These are phyloP conservation scores for Pseudonaja textilis DNA, from an alignment of 2,113 vertebrate genomes.

Conservation along the genomic window DNA sequence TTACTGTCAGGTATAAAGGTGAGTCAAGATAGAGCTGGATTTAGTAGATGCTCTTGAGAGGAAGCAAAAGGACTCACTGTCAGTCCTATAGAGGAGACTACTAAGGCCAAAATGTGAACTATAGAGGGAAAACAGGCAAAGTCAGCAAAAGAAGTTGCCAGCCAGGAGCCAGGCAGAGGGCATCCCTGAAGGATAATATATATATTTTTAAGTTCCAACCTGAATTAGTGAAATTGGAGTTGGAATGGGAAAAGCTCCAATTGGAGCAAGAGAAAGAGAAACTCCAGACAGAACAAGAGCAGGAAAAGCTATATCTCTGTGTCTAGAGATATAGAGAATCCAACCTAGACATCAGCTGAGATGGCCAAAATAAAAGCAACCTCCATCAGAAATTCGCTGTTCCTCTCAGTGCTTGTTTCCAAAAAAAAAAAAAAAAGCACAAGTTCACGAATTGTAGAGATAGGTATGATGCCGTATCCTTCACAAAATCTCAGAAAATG, in stretches of 20 bases:
- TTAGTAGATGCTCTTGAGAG: background rate
- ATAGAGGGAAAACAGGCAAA: background rate
- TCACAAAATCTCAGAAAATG: background rate
- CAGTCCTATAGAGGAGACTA: background rate
- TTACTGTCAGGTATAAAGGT: background rate
- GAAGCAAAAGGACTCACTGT: background rate
- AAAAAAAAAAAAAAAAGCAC: background rate
- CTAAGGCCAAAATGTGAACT: background rate
- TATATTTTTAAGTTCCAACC: background rate
- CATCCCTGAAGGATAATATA: background rate
- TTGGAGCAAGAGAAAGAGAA: background rate
- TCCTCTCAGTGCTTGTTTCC: background rate
- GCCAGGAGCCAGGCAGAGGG: background rate
- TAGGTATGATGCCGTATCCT: background rate
- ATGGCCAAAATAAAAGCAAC: background rate
- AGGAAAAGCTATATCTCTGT: background rate
- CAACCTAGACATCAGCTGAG: background rate
- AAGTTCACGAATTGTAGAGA: background rate
- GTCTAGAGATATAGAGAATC: background rate
- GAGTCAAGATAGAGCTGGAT: background rate
- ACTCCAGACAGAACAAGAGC: background rate
- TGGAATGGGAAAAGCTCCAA: background rate
- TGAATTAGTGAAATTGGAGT: background rate
- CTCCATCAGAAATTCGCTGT: background rate
- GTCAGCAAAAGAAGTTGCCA: background rate